Evolutionary conservation across 2,113 vertebrate genomes (phyloP).

Genomic region (Gallinago media): DNA sequence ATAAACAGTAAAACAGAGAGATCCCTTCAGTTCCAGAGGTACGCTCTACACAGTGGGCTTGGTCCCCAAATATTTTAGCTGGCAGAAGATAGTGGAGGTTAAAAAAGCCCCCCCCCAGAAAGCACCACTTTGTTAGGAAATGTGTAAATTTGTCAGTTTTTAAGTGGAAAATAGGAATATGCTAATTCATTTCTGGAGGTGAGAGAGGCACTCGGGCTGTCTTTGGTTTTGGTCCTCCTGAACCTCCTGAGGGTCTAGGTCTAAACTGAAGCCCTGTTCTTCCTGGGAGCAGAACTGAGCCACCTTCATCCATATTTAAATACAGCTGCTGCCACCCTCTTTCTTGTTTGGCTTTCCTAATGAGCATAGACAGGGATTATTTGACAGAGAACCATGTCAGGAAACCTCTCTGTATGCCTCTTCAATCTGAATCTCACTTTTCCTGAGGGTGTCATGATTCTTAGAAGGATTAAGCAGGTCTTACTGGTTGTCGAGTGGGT

Average conservation of each 20-base stretch:
- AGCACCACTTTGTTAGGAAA: conserved; percentile 5
- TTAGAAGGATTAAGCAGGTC: neutral
- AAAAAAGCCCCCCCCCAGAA: neutral
- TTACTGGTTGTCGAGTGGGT: neutral
- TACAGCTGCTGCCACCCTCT: neutral
- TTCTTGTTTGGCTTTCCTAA: neutral
- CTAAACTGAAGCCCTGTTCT: neutral
- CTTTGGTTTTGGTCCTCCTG: conserved; percentile 39
- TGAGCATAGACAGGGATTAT: neutral
- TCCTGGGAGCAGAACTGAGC: neutral
- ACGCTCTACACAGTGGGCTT: neutral
- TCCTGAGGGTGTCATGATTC: neutral
- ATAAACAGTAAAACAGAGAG: neutral
- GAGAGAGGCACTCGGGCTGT: neutral
- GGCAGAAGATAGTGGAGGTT: neutral
- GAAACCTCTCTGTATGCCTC: neutral
- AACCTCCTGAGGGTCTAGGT: neutral
- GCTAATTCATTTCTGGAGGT: neutral
- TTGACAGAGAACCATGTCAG: neutral
- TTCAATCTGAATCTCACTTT: neutral
- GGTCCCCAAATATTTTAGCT: neutral
- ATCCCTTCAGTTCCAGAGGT: neutral
- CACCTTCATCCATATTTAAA: neutral
- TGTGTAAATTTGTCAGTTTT: conserved; percentile 21
- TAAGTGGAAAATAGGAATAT: conserved; percentile 21